A percentile compares a stretch with the other conserved stretches of the same genome.
phyloP scores from a whole-genome alignment of 2,113 vertebrate species.

The Laticauda laticaudata region DNA sequence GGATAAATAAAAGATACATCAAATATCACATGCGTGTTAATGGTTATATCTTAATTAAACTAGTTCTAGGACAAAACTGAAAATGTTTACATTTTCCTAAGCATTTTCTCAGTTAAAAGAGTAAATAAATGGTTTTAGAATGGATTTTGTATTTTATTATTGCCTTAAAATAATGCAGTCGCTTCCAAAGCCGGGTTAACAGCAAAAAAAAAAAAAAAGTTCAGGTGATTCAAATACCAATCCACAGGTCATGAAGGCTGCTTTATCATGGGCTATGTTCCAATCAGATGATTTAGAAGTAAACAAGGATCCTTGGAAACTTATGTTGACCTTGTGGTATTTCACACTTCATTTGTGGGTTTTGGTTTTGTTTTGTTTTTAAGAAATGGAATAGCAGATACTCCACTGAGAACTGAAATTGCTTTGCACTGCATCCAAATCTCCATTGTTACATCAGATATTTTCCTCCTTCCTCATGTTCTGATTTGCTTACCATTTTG shows the following conservation, averaged over 20 bases:
- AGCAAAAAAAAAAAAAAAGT: not conserved
- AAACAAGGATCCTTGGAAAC: not conserved
- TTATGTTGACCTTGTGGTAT: not conserved
- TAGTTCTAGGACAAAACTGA: not conserved
- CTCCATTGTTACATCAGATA: not conserved
- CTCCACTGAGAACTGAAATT: not conserved
- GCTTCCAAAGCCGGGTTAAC: not conserved
- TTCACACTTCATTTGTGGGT: not conserved
- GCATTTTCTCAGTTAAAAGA: not conserved
- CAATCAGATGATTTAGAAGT: not conserved
- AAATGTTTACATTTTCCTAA: not conserved
- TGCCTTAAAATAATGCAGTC: not conserved
- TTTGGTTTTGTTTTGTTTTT: not conserved
- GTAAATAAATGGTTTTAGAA: not conserved
- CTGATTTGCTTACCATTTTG: not conserved
- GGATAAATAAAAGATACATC: not conserved
- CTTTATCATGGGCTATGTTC: not conserved
- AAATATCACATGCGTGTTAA: not conserved
- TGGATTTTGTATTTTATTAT: not conserved
- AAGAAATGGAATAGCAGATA: not conserved
- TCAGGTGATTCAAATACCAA: not conserved
- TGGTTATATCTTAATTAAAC: not conserved
- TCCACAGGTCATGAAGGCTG: not conserved
- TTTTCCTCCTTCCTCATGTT: not conserved
- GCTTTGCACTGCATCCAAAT: not conserved